phyloP scores from a whole-genome alignment of 2,797 vertebrate genomes.

The Falco naumanni region DNA sequence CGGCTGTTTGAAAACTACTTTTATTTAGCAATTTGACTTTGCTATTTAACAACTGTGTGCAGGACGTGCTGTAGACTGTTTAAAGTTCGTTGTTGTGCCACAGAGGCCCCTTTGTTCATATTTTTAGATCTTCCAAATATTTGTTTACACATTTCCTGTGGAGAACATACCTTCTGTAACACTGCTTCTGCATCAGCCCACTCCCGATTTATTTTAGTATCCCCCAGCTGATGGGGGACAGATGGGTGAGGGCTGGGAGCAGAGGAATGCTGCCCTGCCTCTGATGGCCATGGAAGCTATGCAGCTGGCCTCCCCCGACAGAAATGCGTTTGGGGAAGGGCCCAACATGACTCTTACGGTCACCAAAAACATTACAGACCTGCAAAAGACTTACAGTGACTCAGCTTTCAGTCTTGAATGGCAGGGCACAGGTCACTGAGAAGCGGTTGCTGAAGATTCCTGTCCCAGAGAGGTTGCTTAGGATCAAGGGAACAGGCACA shows the following conservation, averaged over 20 bases:
- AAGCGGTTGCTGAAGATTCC: background rate
- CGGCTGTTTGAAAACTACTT: background rate
- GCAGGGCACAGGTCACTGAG: background rate
- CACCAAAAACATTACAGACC: background rate
- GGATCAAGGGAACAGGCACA: background rate
- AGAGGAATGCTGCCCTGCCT: conserved; percentile 66
- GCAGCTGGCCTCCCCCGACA: background rate
- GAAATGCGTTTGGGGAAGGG: background rate
- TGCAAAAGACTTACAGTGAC: background rate
- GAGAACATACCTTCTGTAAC: conserved; percentile 31
- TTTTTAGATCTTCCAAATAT: conserved; percentile 56
- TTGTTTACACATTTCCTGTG: conserved; percentile 59
- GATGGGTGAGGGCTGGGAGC: conserved; percentile 48
- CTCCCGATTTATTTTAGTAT: conserved; percentile 59
- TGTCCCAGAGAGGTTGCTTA: background rate
- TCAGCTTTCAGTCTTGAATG: background rate
- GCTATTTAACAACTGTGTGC: background rate
- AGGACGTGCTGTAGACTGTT: background rate
- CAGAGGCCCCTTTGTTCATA: background rate
- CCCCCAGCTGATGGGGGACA: conserved; percentile 60
- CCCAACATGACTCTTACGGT: background rate
- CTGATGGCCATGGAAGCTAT: conserved; percentile 3
- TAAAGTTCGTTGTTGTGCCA: conserved; percentile 1
- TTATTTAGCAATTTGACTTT: background rate
- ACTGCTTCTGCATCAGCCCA: conserved; percentile 29